These are phyloP conservation scores for Ptychodera flava DNA, from an alignment of 35 echinoderm and acorn worm species.

Conservation along the genomic window DNA sequence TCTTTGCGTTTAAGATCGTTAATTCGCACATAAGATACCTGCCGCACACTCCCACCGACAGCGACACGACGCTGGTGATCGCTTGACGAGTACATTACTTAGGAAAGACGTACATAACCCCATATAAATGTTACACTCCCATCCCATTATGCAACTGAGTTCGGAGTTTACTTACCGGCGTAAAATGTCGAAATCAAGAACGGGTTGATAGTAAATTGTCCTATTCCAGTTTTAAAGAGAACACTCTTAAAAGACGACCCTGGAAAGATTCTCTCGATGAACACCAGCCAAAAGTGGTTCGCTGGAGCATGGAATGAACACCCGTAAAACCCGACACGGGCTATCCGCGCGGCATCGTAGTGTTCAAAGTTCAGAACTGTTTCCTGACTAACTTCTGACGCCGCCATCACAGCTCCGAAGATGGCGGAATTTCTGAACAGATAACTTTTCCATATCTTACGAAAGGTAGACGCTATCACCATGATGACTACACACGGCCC, in stretches of 20 bases:
- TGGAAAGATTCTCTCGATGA: not conserved
- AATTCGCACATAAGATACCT: too few relatives aligned
- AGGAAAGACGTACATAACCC: too few relatives aligned
- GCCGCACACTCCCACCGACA: too few relatives aligned
- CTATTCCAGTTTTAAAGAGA: not conserved
- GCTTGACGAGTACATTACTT: too few relatives aligned
- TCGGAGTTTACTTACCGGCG: not conserved
- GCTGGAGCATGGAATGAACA: not conserved
- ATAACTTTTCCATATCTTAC: not conserved
- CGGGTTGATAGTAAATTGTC: not conserved
- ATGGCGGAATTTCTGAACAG: not conserved
- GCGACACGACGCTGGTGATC: too few relatives aligned
- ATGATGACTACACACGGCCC: too few relatives aligned
- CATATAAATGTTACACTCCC: too few relatives aligned
- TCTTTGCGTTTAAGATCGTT: too few relatives aligned
- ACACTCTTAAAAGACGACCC: not conserved
- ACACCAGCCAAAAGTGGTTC: not conserved
- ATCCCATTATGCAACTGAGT: too few relatives aligned
- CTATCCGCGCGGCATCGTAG: not conserved
- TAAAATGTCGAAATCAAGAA: not conserved
- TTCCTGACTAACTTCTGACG: not conserved
- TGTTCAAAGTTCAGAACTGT: not conserved
- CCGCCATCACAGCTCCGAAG: not conserved
- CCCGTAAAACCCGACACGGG: not conserved
- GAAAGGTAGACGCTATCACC: not conserved